Evolutionary conservation across 2,888 invertebrate genomes (phyloP), one percentile per base, ranked within the genome.

Genomic region (Aphidius colemani): DNA sequence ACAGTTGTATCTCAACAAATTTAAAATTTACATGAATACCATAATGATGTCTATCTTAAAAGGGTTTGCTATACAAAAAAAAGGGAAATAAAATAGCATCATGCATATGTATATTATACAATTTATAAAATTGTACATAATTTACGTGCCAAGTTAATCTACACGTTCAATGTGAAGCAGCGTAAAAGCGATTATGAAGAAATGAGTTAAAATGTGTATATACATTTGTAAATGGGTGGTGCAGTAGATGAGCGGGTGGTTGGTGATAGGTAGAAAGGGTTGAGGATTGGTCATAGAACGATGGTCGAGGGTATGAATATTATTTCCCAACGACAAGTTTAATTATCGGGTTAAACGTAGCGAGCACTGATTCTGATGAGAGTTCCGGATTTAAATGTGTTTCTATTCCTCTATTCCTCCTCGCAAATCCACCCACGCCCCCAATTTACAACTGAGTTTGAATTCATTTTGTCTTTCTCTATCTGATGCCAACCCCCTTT

Each of bases 321-420:
- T 30, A 30, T 30, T 30, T 64, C 70, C 63, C 63, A 46, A 50
- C 73, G 71, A 69, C 72, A 75, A 79, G 78, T 80, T 80, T 80
- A 80, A 80, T 80, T 80, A 80, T 80, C 78, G 80, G 79, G 80
- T 80, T 80, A 79, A 80, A 80, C 80, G 80, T 80, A 80, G 78
- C 80, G 80, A 80, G 75, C 75, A 78, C 74, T 79, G 80, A 80
- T 80, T 80, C 80, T 80, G 80, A 80, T 80, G 80, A 80, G 80
- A 80, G 80, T 80, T 80, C 80, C 80, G 80, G 80, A 80, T 79
- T 78, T 78, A 75, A 80, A 79, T 79, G 78, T 70, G 68, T 68
- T 66, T 64, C 66, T 65, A 64, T 68, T 65, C 65, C 74, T 70
- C 73, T 73, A 73, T 71, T 18, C 30, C 59, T 61, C 51, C 56